Evolutionary conservation across 2,888 invertebrate genomes (phyloP), one percentile per base, ranked within the genome.

Genomic region (Phyto melanocephala): DNA sequence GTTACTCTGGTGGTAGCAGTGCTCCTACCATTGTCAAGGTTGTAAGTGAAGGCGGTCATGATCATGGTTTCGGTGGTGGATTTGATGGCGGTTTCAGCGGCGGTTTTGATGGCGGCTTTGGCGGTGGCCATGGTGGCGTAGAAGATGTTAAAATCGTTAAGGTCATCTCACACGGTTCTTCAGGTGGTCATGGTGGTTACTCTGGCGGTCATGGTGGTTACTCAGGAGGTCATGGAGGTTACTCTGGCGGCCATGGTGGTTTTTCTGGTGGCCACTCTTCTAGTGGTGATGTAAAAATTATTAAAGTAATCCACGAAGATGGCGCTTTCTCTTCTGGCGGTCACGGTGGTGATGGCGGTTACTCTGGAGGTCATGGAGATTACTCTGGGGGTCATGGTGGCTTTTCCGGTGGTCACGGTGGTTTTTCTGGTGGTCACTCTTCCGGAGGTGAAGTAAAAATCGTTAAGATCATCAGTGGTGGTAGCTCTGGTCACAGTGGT

Each of bases 391-490:
- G 58, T 70, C 40, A 60, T 11, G 85, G 63, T 28, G 80, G 68
- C 7, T 58, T 67, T 54, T 81, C 68, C 22, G 81, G 78, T 24
- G 71, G 75, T 10, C 78, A 80, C 67, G 72, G 54, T 1, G 84
- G 72, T 47, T 52, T 70, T 52, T 54, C 62, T 2, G 81, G 60
- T 24, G 79, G 78, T 8, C 72, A 79, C 24, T 24, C 28, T n/a
- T 62, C 22, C 4, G 83, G 72, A 60, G 85, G 75, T 7, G 84
- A 83, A 58, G 84, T 86, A 0, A 86, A 86, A 56, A 83, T 87
- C 63, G 60, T 87, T 54, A 86, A 86, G 62, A 84, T 87, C 11
- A 80, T 86, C 10, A 85, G 85, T 13, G 85, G 85, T 37, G 86
- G 77, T 24, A 60, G 58, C 45, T 65, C 24, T 37, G 75, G 75